phyloP scores from a whole-genome alignment of 2,113 vertebrate genomes.

The Tupaia chinensis region DNA sequence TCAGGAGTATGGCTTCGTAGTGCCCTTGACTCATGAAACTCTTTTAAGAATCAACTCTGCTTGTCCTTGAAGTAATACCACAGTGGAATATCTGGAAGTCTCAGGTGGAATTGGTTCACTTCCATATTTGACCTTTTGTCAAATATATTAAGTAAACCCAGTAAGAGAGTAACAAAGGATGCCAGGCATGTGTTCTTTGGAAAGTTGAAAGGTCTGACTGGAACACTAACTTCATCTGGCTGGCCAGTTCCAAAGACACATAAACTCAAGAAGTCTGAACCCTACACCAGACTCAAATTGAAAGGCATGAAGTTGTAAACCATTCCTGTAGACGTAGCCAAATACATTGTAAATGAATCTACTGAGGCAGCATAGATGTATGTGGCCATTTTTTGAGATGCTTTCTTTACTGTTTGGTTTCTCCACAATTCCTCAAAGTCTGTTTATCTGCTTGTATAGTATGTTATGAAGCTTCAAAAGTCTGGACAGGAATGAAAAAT shows the following conservation, averaged over 20 bases:
- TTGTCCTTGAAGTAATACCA: conserved; percentile 76
- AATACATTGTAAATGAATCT: not conserved
- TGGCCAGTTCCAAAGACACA: conserved; percentile 57
- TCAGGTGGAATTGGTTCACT: conserved; percentile 65
- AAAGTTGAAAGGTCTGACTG: not conserved
- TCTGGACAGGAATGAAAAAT: not conserved
- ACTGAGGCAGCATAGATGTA: accelerated
- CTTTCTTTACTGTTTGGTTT: not conserved
- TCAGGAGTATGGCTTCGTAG: conserved; percentile 68
- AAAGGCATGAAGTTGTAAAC: conserved; percentile 63
- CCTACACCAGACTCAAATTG: conserved; percentile 56
- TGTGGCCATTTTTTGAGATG: not conserved
- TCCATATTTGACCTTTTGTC: conserved; percentile 73
- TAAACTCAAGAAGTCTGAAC: conserved; percentile 51
- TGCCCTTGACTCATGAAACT: conserved; percentile 52
- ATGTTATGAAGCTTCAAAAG: not conserved
- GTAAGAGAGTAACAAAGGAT: conserved; percentile 51
- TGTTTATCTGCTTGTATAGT: not conserved
- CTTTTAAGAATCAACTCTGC: conserved; percentile 61
- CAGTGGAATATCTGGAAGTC: conserved; percentile 70
- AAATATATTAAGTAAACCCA: conserved; percentile 77
- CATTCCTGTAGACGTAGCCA: conserved; percentile 18
- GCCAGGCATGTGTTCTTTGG: conserved; percentile 74
- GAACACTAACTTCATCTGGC: conserved; percentile 61
- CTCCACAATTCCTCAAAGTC: not conserved